Evolutionary conservation across 2,113 vertebrate genomes (phyloP).

Genomic region (Puffinus mauretanicus): DNA sequence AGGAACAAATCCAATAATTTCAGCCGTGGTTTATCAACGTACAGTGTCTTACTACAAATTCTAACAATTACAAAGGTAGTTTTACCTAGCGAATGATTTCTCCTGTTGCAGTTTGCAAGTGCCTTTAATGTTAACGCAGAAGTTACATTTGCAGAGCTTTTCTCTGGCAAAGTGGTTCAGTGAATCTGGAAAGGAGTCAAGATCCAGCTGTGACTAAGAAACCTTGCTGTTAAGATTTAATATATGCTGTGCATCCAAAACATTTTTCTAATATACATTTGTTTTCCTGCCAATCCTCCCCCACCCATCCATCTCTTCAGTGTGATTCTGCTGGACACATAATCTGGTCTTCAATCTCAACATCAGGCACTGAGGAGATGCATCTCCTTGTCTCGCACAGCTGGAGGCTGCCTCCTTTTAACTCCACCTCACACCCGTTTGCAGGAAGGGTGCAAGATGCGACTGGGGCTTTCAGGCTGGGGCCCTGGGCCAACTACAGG

Average conservation of each 20-base stretch:
- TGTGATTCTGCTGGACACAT: accelerated
- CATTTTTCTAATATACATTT: neutral
- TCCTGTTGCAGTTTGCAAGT: neutral
- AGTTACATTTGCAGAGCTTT: neutral
- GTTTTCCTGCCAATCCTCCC: neutral
- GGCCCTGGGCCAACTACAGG: neutral
- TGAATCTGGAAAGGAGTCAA: neutral
- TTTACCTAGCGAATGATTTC: neutral
- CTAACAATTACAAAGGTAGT: neutral
- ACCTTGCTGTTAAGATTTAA: neutral
- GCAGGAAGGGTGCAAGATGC: neutral
- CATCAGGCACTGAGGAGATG: accelerated
- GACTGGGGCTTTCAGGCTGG: neutral
- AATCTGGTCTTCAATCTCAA: neutral
- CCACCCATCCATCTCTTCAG: neutral
- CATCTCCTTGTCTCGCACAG: neutral
- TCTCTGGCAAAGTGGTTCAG: neutral
- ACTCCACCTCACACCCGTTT: accelerated
- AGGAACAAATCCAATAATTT: neutral
- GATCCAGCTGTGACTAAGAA: neutral
- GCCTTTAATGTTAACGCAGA: neutral
- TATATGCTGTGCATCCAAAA: neutral
- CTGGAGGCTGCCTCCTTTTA: neutral
- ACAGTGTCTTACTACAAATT: neutral
- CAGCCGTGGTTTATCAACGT: neutral